Conservation (phyloP, 2,888 invertebrate species). For the Volucella bombylans region DNA sequence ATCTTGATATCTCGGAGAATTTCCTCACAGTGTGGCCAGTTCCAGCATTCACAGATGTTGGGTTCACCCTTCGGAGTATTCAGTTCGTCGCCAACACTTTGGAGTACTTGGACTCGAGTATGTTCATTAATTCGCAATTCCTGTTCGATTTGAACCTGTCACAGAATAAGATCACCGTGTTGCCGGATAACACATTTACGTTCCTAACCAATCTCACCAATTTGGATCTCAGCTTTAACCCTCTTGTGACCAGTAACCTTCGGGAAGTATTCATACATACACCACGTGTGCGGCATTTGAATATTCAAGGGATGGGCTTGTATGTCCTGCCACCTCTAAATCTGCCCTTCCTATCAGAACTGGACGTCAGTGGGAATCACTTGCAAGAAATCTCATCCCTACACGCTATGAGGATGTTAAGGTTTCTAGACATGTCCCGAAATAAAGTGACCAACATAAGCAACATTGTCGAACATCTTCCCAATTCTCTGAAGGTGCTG, state of each 20-base stretch:
- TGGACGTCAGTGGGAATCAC: slow-evolving; percentile 91
- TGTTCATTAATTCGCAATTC: slow-evolving; percentile 92
- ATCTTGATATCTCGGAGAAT: slow-evolving; percentile 90
- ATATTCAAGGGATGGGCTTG: slow-evolving; percentile 90
- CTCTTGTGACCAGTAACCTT: slow-evolving; percentile 91
- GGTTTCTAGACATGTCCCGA: slow-evolving; percentile 89
- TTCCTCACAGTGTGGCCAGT: slow-evolving; percentile 91
- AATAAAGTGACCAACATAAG: slow-evolving; percentile 90
- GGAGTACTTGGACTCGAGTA: slow-evolving; percentile 93
- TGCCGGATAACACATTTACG: slow-evolving; percentile 94
- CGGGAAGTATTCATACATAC: slow-evolving; percentile 94
- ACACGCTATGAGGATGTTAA: slow-evolving; percentile 87
- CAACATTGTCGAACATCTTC: slow-evolving; percentile 88
- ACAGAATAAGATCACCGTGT: slow-evolving; percentile 90
- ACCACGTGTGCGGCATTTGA: slow-evolving; percentile 90
- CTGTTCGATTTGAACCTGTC: slow-evolving; percentile 90
- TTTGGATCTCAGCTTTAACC: slow-evolving; percentile 91
- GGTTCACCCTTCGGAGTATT: slow-evolving; percentile 89
- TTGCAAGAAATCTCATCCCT: slow-evolving; percentile 88
- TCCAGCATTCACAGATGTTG: slow-evolving; percentile 89
- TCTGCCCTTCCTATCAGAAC: slow-evolving; percentile 89
- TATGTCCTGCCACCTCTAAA: slow-evolving; percentile 90
- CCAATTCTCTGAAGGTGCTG: slow-evolving; percentile 88
- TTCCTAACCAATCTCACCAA: slow-evolving; percentile 90
- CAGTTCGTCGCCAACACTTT: slow-evolving; percentile 91